Base-by-base conservation (phyloP, 2,113 vertebrate genomes). In the Dromaius novaehollandiae region DNA sequence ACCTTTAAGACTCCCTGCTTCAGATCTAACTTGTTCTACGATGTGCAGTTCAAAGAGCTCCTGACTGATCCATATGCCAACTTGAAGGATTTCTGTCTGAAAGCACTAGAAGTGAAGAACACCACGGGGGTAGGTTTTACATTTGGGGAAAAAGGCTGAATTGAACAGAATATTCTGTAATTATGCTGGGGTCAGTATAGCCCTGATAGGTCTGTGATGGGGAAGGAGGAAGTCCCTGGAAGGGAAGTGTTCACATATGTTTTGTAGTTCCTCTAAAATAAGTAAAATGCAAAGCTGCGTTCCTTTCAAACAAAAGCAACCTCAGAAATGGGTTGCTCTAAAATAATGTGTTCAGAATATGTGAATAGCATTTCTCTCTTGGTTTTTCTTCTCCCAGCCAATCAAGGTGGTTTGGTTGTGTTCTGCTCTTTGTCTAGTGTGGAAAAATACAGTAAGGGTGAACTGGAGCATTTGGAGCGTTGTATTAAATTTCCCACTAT, bases 1-100 rank as follows among this genome's bases (percentile, higher is more conserved):
- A 95, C 89, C 13, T 99, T 99, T 70, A 94, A 98, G 79, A 98
- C 98, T 12, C 99, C 99, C 7, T 99, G 99, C 86, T 99, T 99
- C 97, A 98, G 99, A 48, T 98, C 98, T 70, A 99, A 99, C 86
- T 98, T 99, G 87, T 98, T 98, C 96, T 99, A 99, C 5, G 99
- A 99, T 2, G 99, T 99, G 89, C 98, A 99, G 81, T 99, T 99
- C 96, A 98, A 99, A 71, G 99, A 99, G 36, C 97, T 99, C 68
- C 97, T 99, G 95, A 95, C 97, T 3, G 98, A 99, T 87, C 98
- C 98, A 0, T 99, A 98, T 0, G 81, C 86, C 55, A 98, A 99
- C 97, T 97, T 99, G 44, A 98, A 97, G 65, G 98, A 98, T 66
- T 99, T 99, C 95, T 98, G 99, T 92, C 98, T 98, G 68, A 98